Base-by-base conservation (phyloP, 2,797 vertebrate genomes). In the Apogon talboti region DNA sequence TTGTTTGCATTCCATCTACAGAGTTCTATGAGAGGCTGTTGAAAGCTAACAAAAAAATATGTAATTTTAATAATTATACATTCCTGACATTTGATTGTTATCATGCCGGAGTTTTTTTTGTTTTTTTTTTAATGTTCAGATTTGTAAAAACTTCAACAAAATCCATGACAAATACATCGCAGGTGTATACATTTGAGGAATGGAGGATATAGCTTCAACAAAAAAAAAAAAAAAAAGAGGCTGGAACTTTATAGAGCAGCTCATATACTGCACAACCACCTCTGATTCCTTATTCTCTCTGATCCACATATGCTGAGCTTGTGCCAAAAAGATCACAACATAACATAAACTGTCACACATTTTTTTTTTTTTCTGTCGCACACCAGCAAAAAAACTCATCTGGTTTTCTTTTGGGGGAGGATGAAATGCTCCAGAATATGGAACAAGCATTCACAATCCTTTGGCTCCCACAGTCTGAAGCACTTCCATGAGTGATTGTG, bases 401-500 rank as follows among this genome's bases (percentile, higher is more conserved):
- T 90, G 89, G 78, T 88, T 90, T 91, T 69, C 76, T 85, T 89
- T 90, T 85, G n/a, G 45, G 47, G 72, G 69, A 72, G 79, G 78
- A 79, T 84, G 68, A 88, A 89, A 84, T 79, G 72, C 80, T 90
- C 62, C 61, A 76, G 79, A 82, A 84, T 81, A 81, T 85, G 76
- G 83, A 84, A 87, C 74, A 78, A 87, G 73, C 44, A 45, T 79
- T 79, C 78, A 74, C 28, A 13, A 70, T 79, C 50, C 30, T 54
- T 66, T 78, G 85, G 80, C 86, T 89, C 81, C 62, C 76, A 76
- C 84, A 78, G 74, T 74, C 56, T 10, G 21, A 24, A 81, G 81
- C 68, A 77, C 72, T 74, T 82, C 81, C 76, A 83, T 91, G 83
- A 88, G 79, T 82, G 83, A 88, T 88, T 74, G 83, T 80, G 43